A percentile compares a stretch with the other conserved stretches of the same genome.
Conservation (phyloP, 2,888 invertebrate species). For the Euphydryas editha region DNA sequence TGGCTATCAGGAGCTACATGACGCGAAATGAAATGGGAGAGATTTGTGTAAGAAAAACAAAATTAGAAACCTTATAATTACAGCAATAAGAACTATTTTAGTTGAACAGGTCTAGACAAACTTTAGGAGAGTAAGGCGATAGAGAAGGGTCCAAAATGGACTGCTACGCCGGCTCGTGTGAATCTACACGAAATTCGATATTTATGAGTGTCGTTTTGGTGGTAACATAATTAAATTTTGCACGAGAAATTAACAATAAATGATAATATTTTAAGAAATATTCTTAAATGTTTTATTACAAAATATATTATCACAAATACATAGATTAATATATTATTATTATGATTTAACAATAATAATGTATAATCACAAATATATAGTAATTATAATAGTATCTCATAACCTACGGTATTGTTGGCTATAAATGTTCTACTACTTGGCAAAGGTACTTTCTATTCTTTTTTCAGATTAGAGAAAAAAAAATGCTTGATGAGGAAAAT, state of each 20-base stretch:
- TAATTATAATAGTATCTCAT: too few relatives aligned
- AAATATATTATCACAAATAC: too few relatives aligned
- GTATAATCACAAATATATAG: too few relatives aligned
- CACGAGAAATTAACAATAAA: background rate
- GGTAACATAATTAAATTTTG: constrained; percentile 12
- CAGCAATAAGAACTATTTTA: constrained; percentile 30
- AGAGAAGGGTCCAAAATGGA: constrained; percentile 40
- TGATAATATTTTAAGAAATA: background rate
- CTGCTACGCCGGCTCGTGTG: constrained; percentile 34
- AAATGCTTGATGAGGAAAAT: too few relatives aligned
- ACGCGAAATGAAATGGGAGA: constrained; percentile 46
- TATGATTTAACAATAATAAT: too few relatives aligned
- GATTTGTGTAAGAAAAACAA: constrained; percentile 36
- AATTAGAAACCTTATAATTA: constrained; percentile 39
- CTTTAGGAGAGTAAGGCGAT: constrained; percentile 30
- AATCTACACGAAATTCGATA: constrained; percentile 32
- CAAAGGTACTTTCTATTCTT: too few relatives aligned
- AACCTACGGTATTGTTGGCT: too few relatives aligned
- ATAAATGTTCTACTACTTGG: too few relatives aligned
- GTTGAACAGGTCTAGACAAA: constrained; percentile 8
- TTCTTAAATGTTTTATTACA: too few relatives aligned
- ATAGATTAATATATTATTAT: too few relatives aligned
- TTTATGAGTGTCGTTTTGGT: constrained; percentile 23
- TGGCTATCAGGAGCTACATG: constrained; percentile 54
- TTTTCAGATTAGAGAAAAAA: too few relatives aligned